Conservation (phyloP, 2,113 vertebrate genomes). For the Myrmecophaga tridactyla region DNA sequence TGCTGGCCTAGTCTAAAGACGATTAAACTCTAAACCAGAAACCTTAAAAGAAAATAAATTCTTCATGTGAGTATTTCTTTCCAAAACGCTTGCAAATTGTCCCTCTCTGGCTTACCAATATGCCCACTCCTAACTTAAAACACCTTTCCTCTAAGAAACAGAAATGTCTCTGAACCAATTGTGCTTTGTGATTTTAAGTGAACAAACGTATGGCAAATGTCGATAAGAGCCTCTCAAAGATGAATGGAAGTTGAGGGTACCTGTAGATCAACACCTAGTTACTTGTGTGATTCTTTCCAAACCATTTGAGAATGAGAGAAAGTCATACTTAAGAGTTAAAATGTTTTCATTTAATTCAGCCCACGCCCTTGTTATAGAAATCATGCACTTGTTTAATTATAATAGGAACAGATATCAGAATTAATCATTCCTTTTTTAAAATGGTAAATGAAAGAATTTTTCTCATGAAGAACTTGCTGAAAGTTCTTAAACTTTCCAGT, state of each 20-base stretch:
- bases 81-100: slow-evolving; percentile 12
- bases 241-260: not conserved
- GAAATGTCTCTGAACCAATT: slow-evolving; percentile 29
- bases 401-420: not conserved
- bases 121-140: not conserved
- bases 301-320: not conserved
- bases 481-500: slow-evolving; percentile 4
- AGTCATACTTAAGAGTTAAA: not conserved
- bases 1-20: not conserved
- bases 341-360: not conserved
- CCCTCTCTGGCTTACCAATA: not conserved
- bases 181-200: slow-evolving; percentile 12
- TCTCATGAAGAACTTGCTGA: not conserved
- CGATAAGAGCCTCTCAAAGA: not conserved
- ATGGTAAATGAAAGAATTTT: not conserved
- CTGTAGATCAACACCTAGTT: not conserved
- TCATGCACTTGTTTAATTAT: not conserved
- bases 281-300: not conserved
- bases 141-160: not conserved
- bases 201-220: not conserved
- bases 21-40: not conserved
- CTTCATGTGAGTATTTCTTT: not conserved
- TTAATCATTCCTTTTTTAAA: not conserved
- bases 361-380: not conserved
- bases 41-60: slow-evolving; percentile 46